Base-by-base conservation (phyloP, 2,113 vertebrate genomes). In the Craseonycteris thonglongyai region DNA sequence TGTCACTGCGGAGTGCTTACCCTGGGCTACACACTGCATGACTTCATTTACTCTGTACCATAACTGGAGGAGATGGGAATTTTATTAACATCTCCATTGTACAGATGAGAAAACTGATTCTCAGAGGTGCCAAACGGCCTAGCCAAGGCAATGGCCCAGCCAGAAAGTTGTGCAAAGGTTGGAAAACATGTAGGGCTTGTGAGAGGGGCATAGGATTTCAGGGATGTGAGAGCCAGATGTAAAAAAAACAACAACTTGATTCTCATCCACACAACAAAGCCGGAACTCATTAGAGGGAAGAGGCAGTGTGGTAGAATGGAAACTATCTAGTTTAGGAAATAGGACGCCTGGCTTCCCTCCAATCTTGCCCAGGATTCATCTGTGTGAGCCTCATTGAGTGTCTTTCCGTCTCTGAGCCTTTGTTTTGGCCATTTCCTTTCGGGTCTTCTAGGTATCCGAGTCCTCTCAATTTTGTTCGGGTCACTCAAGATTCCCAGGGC, bases 321-420 rank as follows among this genome's bases (percentile, higher is more conserved):
- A 90, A 56, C 19, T 15, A 91, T 71, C 38, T 49, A 49, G 51
- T 74, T 88, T 56, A 49, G 76, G 49, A 68, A 71, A 75, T 30
- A 19, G 66, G 65, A 19, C 65, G 69, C 33, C 28, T 42, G 65
- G 63, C 33, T 51, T 69, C 38, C 33, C 54, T 59, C 18, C 26
- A 45, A 0, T 40, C 47, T 49, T 24, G 65, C 65, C 33, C 63
- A 42, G 78, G 51, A 47, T 21, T 51, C 69, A n/a, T 63, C 81
- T 61, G 59, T 84, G 88, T 58, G 66, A 74, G 47, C 66, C 18
- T 71, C 33, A 5, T 11, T 10, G 24, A 69, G 47, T 86, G 40
- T 90, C 90, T 87, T 75, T 88, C 66, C 91, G n/a, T 83, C 86
- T 89, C 87, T 56, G 89, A n/a, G 35, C 51, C 38, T 75, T 49